These are phyloP conservation scores for Brachyalestes nurse DNA, from an alignment of 2,797 vertebrate genomes.

Conservation along the genomic window DNA sequence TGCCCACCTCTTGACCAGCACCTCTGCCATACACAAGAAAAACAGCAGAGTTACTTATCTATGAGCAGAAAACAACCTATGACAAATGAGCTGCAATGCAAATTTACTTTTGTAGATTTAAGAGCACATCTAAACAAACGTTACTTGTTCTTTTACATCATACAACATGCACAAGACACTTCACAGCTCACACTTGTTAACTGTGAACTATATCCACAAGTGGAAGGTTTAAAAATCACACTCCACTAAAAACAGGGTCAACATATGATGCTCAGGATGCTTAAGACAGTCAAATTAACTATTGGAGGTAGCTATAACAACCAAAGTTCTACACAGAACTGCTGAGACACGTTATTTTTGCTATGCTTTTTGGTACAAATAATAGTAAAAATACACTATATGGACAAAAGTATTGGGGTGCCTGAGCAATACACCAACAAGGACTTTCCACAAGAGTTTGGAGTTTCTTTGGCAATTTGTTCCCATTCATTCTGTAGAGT, in stretches of 20 bases:
- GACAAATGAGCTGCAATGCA: not conserved
- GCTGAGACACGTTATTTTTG: no score
- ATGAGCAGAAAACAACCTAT: not conserved
- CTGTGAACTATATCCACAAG: not conserved
- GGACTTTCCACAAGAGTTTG: no score
- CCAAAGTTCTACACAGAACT: no score
- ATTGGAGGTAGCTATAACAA: no score
- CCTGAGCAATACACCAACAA: no score
- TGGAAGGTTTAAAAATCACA: not conserved
- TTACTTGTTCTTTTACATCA: not conserved
- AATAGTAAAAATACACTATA: no score
- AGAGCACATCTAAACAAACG: not conserved
- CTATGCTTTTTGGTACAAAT: no score
- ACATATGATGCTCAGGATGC: no score
- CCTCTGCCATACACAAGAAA: constrained; percentile 77
- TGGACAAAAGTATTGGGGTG: no score
- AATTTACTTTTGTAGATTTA: not conserved
- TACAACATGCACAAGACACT: not conserved
- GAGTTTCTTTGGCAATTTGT: no score
- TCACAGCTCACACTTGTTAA: not conserved
- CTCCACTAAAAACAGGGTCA: not conserved
- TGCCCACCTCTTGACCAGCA: constrained; percentile 94
- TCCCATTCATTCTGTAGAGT: no score
- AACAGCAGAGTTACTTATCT: not conserved
- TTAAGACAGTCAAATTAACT: no score